Evolutionary conservation across 2,797 vertebrate genomes (phyloP).

Genomic region (Podarcis siculus): DNA sequence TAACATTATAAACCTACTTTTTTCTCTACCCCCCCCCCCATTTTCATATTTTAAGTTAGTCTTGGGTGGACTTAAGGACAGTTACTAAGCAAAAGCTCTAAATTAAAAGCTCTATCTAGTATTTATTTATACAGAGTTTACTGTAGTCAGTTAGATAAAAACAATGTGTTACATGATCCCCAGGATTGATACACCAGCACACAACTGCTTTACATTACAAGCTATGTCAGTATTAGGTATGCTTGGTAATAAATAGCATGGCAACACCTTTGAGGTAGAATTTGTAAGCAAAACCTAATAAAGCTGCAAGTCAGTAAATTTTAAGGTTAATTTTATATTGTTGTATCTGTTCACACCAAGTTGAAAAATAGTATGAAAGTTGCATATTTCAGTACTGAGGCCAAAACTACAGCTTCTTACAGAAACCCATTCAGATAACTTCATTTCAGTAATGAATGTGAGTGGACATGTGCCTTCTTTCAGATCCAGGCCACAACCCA

Average conservation of each 20-base stretch:
- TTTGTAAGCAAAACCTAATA: too few species aligned
- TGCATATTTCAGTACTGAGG: background rate
- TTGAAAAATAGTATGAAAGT: background rate
- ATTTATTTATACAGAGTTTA: background rate
- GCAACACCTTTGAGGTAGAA: background rate
- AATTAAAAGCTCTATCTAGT: background rate
- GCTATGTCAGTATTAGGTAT: background rate
- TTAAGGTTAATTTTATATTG: background rate
- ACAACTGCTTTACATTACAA: background rate
- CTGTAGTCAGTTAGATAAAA: background rate
- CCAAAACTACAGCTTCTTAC: background rate
- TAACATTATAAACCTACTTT: background rate
- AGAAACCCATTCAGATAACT: background rate
- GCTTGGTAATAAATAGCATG: background rate
- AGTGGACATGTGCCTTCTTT: too few species aligned
- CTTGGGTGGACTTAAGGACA: background rate
- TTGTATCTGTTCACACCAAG: too few species aligned
- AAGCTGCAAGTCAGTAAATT: background rate
- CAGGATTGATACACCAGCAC: background rate
- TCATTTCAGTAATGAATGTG: background rate
- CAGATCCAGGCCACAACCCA: too few species aligned
- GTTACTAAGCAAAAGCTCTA: background rate
- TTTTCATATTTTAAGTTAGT: background rate
- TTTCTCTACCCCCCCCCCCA: background rate
- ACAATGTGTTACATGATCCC: background rate